Base-by-base conservation (phyloP, 2,113 vertebrate species). In the Haemorhous mexicanus region DNA sequence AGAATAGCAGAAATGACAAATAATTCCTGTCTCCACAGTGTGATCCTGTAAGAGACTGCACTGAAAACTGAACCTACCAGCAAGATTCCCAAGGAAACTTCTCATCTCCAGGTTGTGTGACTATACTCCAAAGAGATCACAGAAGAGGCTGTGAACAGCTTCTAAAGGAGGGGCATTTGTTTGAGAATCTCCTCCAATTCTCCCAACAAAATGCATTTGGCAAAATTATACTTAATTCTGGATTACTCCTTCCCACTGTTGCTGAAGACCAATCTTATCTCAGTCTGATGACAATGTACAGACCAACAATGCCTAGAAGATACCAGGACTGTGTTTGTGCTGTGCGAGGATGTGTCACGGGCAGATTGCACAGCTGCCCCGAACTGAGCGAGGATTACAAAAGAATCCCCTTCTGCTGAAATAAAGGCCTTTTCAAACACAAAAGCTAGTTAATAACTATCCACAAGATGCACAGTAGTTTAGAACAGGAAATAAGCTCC, bases 401-500 rank as follows among this genome's bases (percentile, higher is more conserved):
- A 87, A 82, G 18, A 73, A 43, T 33, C 8, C 2, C 56, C 32
- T 89, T 78, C 61, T 68, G 37, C 56, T 85, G 62, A 93, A 95
- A 82, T 46, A 50, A 75, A 85, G 37, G 59, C 53, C 61, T 52
- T 85, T 86, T 50, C 50, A 84, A 87, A 68, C 33, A 81, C 49
- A 76, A 37, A 64, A n/a, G 53, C 46, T 47, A 70, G 74, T 87
- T 95, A 87, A 77, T 79, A 73, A 82, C 77, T 78, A 94, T 78
- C 79, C 33, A 0, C 76, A 81, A 90, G 69, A 56, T 0, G 0
- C 49, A 26, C 0, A 0, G 66, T 68, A 70, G 41, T 80, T 92
- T 52, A 77, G 63, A 30, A 77, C 80, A 92, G 94, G 92, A 94
- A 96, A 93, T 88, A 61, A 94, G 68, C 68, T 94, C 75, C 35